Evolutionary conservation across 2,888 invertebrate species (phyloP), one percentile per base, ranked within the genome.

Genomic region (Ochropleura plecta): DNA sequence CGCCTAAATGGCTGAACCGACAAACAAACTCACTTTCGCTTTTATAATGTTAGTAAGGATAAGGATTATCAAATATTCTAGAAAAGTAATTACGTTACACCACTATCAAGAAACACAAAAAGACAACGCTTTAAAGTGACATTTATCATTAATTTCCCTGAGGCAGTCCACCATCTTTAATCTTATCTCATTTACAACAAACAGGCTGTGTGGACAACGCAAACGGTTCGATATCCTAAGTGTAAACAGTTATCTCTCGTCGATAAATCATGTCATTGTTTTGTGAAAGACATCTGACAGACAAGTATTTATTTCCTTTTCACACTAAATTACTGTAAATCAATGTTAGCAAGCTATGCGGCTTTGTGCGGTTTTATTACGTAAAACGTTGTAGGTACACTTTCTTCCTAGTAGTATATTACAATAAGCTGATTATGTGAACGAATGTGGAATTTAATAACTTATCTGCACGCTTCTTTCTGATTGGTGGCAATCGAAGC

Each of bases 191-290:
- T 72, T 81, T 78, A 69, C 73, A 85, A 80, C 72, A 77, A 86
- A 53, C 76, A 49, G 66, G 60, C 86, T 70, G 79, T 77, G 67
- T 78, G 74, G 77, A 83, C 68, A 81, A 71, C 81, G 76, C 46
- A 71, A 73, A 78, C 84, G 69, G 79, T 72, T 69, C 76, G 85
- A 88, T 88, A 86, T 89, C 84, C 86, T 89, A 84, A 84, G 86
- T 84, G 84, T 86, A 83, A 87, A 88, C 88, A 88, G 88, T 88
- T 90, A 91, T 92, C 89, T 89, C 75, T 77, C 72, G 73, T 70
- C 86, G 86, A 91, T 91, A 91, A 90, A 91, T 90, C 90, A 90
- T 89, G 87, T 89, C 89, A 87, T 89, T 90, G 89, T 91, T 91
- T 88, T 82, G 81, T 84, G 86, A 88, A 87, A 85, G 88, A 89